These are phyloP conservation scores for Cnemophilus loriae DNA, from an alignment of 2,113 vertebrate genomes.

Conservation along the genomic window DNA sequence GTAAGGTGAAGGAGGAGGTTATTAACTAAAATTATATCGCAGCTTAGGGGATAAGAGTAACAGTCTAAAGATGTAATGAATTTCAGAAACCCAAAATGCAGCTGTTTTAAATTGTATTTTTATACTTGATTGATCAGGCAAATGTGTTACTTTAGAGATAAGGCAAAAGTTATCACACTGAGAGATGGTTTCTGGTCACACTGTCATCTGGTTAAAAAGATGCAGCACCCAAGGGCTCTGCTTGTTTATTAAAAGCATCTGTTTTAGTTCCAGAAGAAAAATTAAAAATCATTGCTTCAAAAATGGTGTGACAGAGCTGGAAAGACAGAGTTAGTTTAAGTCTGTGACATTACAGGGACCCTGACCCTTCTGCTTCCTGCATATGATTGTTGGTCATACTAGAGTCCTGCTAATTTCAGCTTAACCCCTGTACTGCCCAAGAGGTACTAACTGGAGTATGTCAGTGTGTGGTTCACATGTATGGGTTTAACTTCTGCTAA, in stretches of 20 bases:
- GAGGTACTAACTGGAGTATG: not conserved
- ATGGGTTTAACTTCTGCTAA: not conserved
- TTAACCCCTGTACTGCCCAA: not conserved
- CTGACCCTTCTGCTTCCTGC: not conserved
- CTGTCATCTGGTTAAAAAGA: not conserved
- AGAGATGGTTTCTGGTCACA: not conserved
- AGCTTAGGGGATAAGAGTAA: not conserved
- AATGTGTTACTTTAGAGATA: conserved; percentile 49
- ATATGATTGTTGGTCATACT: accelerated
- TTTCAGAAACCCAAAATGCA: not conserved
- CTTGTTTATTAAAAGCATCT: not conserved
- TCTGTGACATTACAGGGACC: not conserved
- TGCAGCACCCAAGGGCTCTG: not conserved
- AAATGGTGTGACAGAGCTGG: not conserved
- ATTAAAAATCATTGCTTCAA: not conserved
- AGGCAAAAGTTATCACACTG: not conserved
- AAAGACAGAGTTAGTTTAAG: not conserved
- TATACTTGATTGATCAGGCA: conserved; percentile 2
- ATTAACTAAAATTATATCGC: not conserved
- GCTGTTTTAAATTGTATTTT: not conserved
- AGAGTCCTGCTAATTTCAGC: not conserved
- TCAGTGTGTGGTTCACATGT: accelerated
- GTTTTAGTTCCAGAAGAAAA: not conserved
- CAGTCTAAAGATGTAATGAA: not conserved
- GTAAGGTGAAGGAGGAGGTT: not conserved